Evolutionary conservation across 1,140 invertebrate genomes (phyloP).

Genomic region (Drosophila leontia): DNA sequence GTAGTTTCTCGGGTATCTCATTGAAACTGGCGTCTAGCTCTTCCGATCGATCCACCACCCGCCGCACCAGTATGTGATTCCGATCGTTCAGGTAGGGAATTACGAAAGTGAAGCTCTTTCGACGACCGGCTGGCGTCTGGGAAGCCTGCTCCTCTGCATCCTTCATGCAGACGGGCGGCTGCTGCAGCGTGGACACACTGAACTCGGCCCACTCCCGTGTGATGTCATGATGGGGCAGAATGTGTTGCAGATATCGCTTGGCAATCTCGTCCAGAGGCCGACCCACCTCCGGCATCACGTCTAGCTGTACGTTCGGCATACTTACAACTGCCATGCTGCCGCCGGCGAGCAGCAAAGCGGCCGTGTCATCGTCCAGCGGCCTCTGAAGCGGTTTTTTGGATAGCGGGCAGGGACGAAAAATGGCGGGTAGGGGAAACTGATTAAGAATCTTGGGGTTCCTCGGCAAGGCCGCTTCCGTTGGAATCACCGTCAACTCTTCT

Average conservation of each 20-base stretch:
- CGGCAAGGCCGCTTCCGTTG: slow-evolving; percentile 22
- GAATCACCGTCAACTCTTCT: slow-evolving; percentile 52
- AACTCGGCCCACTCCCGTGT: slow-evolving; percentile 83
- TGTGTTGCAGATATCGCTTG: slow-evolving; percentile 80
- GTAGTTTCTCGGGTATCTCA: slow-evolving; percentile 32
- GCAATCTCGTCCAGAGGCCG: slow-evolving; percentile 74
- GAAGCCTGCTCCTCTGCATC: slow-evolving; percentile 59
- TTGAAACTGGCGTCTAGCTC: slow-evolving; percentile 67
- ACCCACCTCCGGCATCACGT: slow-evolving; percentile 74
- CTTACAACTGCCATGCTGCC: slow-evolving; percentile 79
- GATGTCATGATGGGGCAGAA: slow-evolving; percentile 79
- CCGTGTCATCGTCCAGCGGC: slow-evolving; percentile 75
- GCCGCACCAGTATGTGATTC: slow-evolving; percentile 75
- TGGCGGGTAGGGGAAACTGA: slow-evolving; percentile 58
- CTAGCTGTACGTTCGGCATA: slow-evolving; percentile 77
- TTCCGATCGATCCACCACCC: slow-evolving; percentile 79
- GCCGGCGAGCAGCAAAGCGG: slow-evolving; percentile 65
- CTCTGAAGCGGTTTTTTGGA: slow-evolving; percentile 73
- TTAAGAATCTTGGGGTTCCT: slow-evolving; percentile 58
- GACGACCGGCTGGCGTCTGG: slow-evolving; percentile 31
- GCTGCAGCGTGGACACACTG: slow-evolving; percentile 76
- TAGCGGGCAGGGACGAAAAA: slow-evolving; percentile 76
- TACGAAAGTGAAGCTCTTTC: slow-evolving; percentile 75
- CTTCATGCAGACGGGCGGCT: slow-evolving; percentile 44
- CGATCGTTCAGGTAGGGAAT: slow-evolving; percentile 82